Conservation (phyloP, 2,888 invertebrate genomes). For the Fragum sueziense region DNA sequence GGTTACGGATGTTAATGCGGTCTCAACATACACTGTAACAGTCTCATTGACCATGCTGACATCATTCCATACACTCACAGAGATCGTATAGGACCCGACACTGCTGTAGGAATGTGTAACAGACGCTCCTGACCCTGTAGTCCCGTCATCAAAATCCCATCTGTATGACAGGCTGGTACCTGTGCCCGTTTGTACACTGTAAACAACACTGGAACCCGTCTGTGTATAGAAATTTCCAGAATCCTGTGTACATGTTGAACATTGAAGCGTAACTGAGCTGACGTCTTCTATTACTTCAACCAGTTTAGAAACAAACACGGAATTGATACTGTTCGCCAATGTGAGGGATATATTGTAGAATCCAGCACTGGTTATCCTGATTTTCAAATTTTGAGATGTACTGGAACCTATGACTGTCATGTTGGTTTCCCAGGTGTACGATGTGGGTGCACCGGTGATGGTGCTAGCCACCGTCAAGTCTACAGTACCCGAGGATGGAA, state of each 20-base stretch:
- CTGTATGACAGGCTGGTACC: constrained; percentile 59
- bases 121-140: constrained; percentile 26
- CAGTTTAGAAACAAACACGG: constrained; percentile 22
- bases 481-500: constrained; percentile 39
- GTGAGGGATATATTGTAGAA: constrained; percentile 52
- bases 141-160: constrained; percentile 62
- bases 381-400: constrained; percentile 7
- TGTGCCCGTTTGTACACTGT: constrained; percentile 41
- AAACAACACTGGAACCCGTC: constrained; percentile 50
- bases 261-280: constrained; percentile 54
- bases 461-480: constrained; percentile 33
- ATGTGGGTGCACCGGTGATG: constrained; percentile 38
- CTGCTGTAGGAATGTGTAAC: constrained; percentile 37
- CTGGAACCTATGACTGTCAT: constrained; percentile 33
- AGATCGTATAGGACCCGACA: constrained; percentile 51
- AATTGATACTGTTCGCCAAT: constrained; percentile 63
- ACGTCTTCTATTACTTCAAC: constrained; percentile 62
- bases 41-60: constrained; percentile 24
- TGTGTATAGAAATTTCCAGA: constrained; percentile 56
- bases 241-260: constrained; percentile 45
- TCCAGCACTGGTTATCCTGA: constrained; percentile 38
- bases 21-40: constrained; percentile 51
- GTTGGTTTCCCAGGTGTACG: constrained; percentile 55
- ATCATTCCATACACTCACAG: constrained; percentile 52
- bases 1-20: constrained; percentile 33